Evolutionary conservation across 2,113 vertebrate species (phyloP), one percentile per base, ranked within the genome.

Genomic region (Lepus europaeus): DNA sequence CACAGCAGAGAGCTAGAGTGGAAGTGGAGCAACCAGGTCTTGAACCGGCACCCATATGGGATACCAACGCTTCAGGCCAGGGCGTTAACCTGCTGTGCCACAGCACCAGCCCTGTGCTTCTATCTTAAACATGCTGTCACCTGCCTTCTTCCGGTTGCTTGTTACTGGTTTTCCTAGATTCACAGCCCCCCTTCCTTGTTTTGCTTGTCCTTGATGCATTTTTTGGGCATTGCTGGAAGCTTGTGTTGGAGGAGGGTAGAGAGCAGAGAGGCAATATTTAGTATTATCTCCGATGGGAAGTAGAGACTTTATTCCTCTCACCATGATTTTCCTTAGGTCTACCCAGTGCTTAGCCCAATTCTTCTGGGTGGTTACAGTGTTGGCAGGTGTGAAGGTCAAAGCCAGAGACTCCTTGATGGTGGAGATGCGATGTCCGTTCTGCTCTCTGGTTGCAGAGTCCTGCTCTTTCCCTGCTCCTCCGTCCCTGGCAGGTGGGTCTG

Each of bases 301-400:
- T 90, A 72, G 23, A 13, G 51, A 45, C 56, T 74, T 92, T 95
- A 93, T 87, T 83, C 76, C 23, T 64, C 16, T 80, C 17, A 72
- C 2, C 90, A 70, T 63, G 72, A 82, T 63, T 86, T 72, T 86
- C 56, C 72, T 49, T 17, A 90, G 14, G 1, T 78, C 17, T 83
- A 14, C 3, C 33, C 14, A 61, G 6, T 61, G 5, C 17, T 10
- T 59, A 45, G 16, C 23, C 7, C 16, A 59, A 25, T 63, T n/a
- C 6, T 61, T 33, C 3, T 2, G 39, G 22, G n/a, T 31, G 1
- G 80, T 92, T 92, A 85, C 86, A 84, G 72, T 89, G 89, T 79
- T 83, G 29, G 33, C 25, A 82, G 45, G 56, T 96, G 14, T 92
- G n/a, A 76, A 87, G 73, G 88, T 87, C 53, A 69, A 20, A 95